Percentiles rank a stretch among this genome's conserved stretches.
Evolutionary conservation across 2,888 invertebrate genomes (phyloP).

Genomic region (Copidosoma aretas): DNA sequence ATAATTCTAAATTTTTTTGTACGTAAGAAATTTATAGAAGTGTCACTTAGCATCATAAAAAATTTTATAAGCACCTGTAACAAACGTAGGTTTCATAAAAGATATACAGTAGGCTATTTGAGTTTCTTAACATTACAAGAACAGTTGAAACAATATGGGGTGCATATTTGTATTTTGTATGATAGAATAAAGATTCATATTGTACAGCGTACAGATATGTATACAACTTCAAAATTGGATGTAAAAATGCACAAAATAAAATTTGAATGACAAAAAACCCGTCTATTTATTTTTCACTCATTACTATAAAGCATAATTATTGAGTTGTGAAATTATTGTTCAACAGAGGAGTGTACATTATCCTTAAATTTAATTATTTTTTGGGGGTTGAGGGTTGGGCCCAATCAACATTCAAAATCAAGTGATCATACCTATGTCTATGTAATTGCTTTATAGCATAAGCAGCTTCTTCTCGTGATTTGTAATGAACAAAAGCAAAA

Average conservation of each 20-base stretch:
- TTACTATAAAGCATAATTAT: no score
- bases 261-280: no score
- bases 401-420: slow-evolving; percentile 98
- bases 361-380: slow-evolving; percentile 44
- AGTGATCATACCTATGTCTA: slow-evolving; percentile 96
- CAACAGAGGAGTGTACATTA: no score
- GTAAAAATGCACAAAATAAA: no score
- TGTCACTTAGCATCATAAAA: slow-evolving; percentile 13
- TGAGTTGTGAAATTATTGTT: no score
- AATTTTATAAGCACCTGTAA: slow-evolving; percentile 17
- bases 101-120: slow-evolving; percentile 1
- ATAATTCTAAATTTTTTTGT: slow-evolving; percentile 19
- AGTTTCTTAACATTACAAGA: neutral
- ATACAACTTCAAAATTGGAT: neutral
- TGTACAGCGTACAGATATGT: neutral
- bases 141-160: slow-evolving; percentile 4
- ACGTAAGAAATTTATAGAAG: slow-evolving; percentile 7
- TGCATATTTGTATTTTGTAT: slow-evolving; percentile 1
- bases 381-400: slow-evolving; percentile 78
- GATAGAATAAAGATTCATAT: slow-evolving; percentile 10
- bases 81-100: slow-evolving; percentile 19
- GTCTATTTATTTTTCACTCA: no score
- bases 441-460: slow-evolving; percentile 88
- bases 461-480: slow-evolving; percentile 87
- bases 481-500: slow-evolving; percentile 98